phyloP scores from a whole-genome alignment of 2,113 vertebrate genomes.

The Phrynocephalus versicolor region DNA sequence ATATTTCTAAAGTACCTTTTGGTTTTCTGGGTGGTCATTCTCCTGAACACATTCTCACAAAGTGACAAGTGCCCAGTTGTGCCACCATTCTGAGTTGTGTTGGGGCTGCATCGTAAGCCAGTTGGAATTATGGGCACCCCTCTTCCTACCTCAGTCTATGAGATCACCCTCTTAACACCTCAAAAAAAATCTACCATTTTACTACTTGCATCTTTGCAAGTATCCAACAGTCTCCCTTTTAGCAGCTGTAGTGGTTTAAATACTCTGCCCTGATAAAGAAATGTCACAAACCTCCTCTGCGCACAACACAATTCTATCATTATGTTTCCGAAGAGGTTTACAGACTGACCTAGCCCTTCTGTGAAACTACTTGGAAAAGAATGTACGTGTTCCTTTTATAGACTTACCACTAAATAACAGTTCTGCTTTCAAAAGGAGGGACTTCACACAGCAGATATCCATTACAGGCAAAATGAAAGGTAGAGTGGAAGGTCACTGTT shows the following conservation, averaged over 20 bases:
- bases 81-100: too few relatives aligned
- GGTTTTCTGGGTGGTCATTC: too few relatives aligned
- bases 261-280: background rate
- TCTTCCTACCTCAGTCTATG: too few relatives aligned
- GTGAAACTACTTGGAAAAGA: background rate
- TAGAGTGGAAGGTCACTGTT: constrained; percentile 46
- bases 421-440: constrained; percentile 5
- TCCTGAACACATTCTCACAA: background rate
- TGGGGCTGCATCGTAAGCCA: too few relatives aligned
- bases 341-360: background rate
- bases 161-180: too few relatives aligned
- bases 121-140: too few relatives aligned
- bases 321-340: background rate
- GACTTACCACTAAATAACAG: constrained; percentile 14
- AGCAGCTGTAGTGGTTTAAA: background rate
- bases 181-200: background rate
- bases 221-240: background rate
- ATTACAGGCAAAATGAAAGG: constrained; percentile 7
- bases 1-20: too few relatives aligned
- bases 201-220: background rate
- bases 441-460: constrained; percentile 12
- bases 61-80: background rate
- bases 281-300: background rate
- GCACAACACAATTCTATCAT: background rate
- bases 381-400: background rate